phyloP scores from a whole-genome alignment of 2,888 invertebrate species.

The Resseliella maxima region DNA sequence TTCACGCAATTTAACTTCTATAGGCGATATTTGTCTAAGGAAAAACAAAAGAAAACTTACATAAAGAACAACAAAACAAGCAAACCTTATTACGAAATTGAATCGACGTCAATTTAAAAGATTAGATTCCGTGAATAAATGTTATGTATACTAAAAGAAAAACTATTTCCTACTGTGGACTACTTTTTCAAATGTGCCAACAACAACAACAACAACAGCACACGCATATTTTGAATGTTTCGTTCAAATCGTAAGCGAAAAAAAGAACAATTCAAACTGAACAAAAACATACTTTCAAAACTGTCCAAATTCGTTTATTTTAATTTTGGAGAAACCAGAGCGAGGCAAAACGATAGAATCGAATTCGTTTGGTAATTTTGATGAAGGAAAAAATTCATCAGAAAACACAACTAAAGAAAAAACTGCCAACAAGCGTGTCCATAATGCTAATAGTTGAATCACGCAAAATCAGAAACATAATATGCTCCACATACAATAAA shows the following conservation, averaged over 20 bases:
- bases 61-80: conserved; percentile 56
- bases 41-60: conserved; percentile 22
- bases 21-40: not conserved
- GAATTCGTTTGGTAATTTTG: not conserved
- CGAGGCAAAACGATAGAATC: not conserved
- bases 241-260: not conserved
- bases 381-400: conserved; percentile 22
- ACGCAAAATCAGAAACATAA: conserved; percentile 39
- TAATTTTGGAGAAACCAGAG: not conserved
- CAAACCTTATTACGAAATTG: conserved; percentile 67
- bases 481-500: not conserved
- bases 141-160: not conserved
- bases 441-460: conserved; percentile 42
- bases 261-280: conserved; percentile 24
- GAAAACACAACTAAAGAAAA: not conserved
- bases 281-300: not conserved
- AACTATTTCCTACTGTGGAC: conserved; percentile 1
- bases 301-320: conserved; percentile 33
- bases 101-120: conserved; percentile 66
- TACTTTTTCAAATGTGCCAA: not conserved
- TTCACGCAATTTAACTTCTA: not conserved
- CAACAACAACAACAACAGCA: not conserved
- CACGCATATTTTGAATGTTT: not conserved
- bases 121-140: conserved; percentile 60
- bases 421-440: conserved; percentile 40